A percentile compares a stretch with the other conserved stretches of the same genome.
phyloP scores from a whole-genome alignment of 2,797 vertebrate genomes.

The Chelon labrosus region DNA sequence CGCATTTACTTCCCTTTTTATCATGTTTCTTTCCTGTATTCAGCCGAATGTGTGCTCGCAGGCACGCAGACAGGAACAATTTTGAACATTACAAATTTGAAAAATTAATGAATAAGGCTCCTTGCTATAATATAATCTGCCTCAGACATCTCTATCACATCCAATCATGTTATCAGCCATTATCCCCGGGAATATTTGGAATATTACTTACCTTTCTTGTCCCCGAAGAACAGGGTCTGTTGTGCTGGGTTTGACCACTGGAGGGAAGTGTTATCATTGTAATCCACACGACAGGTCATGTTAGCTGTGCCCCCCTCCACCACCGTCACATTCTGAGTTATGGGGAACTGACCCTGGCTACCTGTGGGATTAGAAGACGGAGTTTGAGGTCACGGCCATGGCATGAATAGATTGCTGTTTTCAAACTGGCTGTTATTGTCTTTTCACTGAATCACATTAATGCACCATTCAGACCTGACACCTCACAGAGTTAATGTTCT shows the following conservation, averaged over 20 bases:
- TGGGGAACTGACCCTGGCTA: slow-evolving; percentile 92
- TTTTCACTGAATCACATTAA: slow-evolving; percentile 42
- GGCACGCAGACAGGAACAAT: slow-evolving; percentile 36
- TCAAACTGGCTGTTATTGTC: slow-evolving; percentile 18
- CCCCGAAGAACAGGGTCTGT: slow-evolving; percentile 98
- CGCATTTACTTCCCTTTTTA: slow-evolving; percentile 43
- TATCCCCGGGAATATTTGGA: slow-evolving; percentile 41
- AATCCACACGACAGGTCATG: slow-evolving; percentile 99
- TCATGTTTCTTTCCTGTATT: slow-evolving; percentile 24
- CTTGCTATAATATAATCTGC: slow-evolving; percentile 50
- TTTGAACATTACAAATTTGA: slow-evolving; percentile 37
- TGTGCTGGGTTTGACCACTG: slow-evolving; percentile 99
- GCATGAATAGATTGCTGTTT: slow-evolving; percentile 32
- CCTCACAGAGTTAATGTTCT: slow-evolving; percentile 44
- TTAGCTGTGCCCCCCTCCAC: slow-evolving; percentile 95
- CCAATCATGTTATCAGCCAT: slow-evolving; percentile 48
- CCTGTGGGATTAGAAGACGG: slow-evolving; percentile 71
- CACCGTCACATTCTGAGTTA: slow-evolving; percentile 97
- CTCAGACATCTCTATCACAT: slow-evolving; percentile 56
- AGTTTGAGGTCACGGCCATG: slow-evolving; percentile 54
- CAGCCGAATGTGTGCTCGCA: slow-evolving; percentile 36
- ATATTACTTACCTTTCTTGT: slow-evolving; percentile 95
- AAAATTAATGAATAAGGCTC: slow-evolving; percentile 48
- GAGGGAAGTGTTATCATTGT: slow-evolving; percentile 99
- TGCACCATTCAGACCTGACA: slow-evolving; percentile 33